Conservation (phyloP, 2,888 invertebrate species). For the Polydrusus pterygomalis region DNA sequence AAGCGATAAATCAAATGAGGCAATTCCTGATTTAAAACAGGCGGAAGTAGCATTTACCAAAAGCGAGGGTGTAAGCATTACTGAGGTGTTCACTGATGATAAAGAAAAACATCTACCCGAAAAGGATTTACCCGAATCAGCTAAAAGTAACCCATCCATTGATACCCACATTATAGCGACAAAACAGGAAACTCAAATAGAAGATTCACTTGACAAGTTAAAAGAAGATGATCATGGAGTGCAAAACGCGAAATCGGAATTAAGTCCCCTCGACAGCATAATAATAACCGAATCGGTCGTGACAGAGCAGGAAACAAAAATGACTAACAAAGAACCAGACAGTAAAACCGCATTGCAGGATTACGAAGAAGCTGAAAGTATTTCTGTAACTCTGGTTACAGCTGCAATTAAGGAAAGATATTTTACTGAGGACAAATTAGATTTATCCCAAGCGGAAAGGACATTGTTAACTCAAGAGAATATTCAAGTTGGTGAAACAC, state of each 20-base stretch:
- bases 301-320: slow-evolving; percentile 76
- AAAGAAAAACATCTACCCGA: slow-evolving; percentile 73
- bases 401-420: slow-evolving; percentile 76
- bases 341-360: slow-evolving; percentile 72
- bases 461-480: slow-evolving; percentile 72
- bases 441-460: slow-evolving; percentile 57
- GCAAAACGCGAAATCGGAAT: slow-evolving; percentile 61
- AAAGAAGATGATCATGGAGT: slow-evolving; percentile 57
- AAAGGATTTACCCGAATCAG: slow-evolving; percentile 69
- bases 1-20: slow-evolving; percentile 69
- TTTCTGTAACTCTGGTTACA: slow-evolving; percentile 75
- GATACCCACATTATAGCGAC: slow-evolving; percentile 76
- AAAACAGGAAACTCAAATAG: slow-evolving; percentile 75
- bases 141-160: slow-evolving; percentile 74
- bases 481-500: slow-evolving; percentile 75
- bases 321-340: slow-evolving; percentile 71
- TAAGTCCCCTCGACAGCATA: slow-evolving; percentile 74
- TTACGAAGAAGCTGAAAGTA: slow-evolving; percentile 75
- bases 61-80: slow-evolving; percentile 78
- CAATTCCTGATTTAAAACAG: slow-evolving; percentile 75
- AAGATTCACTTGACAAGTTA: slow-evolving; percentile 67
- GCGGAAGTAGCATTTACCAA: slow-evolving; percentile 74
- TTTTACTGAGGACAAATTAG: slow-evolving; percentile 68
- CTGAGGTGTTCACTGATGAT: slow-evolving; percentile 74
- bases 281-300: slow-evolving; percentile 75